phyloP scores from a whole-genome alignment of 2,797 vertebrate species.

The Cheirogaleus major region DNA sequence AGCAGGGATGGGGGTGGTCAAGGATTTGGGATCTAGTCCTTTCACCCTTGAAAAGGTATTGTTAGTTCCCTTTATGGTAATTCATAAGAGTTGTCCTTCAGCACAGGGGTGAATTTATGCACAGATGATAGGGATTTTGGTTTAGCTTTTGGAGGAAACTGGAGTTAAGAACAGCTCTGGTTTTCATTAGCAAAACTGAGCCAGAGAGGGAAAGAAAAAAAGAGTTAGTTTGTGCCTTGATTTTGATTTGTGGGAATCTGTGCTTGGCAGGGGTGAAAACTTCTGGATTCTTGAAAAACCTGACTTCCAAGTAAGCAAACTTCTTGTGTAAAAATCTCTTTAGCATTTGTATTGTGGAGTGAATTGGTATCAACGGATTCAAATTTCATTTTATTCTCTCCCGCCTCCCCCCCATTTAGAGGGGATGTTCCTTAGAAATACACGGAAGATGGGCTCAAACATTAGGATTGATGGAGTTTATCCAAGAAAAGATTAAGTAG shows the following conservation, averaged over 20 bases:
- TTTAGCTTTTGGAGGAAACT: neutral
- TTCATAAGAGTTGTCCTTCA: neutral
- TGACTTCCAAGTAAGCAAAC: slow-evolving; percentile 13
- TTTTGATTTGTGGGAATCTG: slow-evolving; percentile 50
- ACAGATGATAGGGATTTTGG: neutral
- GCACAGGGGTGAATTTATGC: neutral
- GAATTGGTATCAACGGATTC: neutral
- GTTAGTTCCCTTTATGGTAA: neutral
- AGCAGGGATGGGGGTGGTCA: neutral
- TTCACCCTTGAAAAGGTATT: neutral
- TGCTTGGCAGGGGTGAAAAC: neutral
- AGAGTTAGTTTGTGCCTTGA: neutral
- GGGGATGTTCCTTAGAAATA: neutral
- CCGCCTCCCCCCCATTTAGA: neutral
- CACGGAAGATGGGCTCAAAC: neutral
- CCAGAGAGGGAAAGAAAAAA: neutral
- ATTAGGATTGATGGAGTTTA: neutral
- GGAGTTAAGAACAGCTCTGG: neutral
- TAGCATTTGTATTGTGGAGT: neutral
- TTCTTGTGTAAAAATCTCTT: slow-evolving; percentile 10
- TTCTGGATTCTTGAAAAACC: slow-evolving; percentile 25
- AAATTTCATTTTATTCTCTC: neutral
- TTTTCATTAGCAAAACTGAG: slow-evolving; percentile 41
- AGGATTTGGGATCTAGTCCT: neutral
- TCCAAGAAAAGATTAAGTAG: neutral